phyloP scores from a whole-genome alignment of 2,113 vertebrate genomes.

The Alaudala cheleensis region DNA sequence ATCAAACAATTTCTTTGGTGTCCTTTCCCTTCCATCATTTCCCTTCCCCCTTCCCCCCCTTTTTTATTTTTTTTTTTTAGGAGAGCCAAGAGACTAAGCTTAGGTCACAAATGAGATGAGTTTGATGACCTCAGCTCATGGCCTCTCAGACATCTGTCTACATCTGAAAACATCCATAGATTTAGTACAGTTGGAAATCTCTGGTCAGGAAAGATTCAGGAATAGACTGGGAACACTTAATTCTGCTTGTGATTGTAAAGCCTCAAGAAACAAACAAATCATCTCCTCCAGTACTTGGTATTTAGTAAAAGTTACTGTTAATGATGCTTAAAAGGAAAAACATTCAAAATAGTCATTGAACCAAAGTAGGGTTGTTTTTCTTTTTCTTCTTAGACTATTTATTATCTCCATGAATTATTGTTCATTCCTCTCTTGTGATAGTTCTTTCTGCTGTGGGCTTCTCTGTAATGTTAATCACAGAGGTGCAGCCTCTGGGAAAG shows the following conservation, averaged over 20 bases:
- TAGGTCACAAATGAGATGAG: constrained; percentile 54
- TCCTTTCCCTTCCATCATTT: not conserved
- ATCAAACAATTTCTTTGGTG: not conserved
- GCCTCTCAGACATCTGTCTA: constrained; percentile 48
- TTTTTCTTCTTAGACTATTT: not conserved
- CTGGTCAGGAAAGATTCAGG: not conserved
- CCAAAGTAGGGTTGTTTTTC: not conserved
- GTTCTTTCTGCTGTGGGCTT: constrained; percentile 14
- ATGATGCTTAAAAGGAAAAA: not conserved
- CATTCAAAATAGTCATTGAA: not conserved
- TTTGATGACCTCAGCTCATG: constrained; percentile 37
- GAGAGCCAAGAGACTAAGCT: not conserved
- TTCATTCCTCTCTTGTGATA: not conserved
- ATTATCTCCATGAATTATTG: constrained; percentile 55
- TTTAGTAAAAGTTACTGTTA: not conserved
- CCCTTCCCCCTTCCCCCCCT: rapidly evolving
- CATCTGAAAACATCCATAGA: constrained; percentile 1
- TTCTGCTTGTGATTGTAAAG: not conserved
- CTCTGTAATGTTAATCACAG: constrained; percentile 62
- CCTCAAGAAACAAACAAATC: not conserved
- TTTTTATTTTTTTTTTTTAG: rapidly evolving
- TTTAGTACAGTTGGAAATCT: constrained; percentile 11
- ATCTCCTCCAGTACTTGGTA: not conserved
- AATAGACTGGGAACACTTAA: not conserved
- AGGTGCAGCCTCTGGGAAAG: constrained; percentile 66